Percentiles rank a stretch among this genome's conserved stretches.
Conservation (phyloP, 2,888 invertebrate species). For the Drosophila monieri region DNA sequence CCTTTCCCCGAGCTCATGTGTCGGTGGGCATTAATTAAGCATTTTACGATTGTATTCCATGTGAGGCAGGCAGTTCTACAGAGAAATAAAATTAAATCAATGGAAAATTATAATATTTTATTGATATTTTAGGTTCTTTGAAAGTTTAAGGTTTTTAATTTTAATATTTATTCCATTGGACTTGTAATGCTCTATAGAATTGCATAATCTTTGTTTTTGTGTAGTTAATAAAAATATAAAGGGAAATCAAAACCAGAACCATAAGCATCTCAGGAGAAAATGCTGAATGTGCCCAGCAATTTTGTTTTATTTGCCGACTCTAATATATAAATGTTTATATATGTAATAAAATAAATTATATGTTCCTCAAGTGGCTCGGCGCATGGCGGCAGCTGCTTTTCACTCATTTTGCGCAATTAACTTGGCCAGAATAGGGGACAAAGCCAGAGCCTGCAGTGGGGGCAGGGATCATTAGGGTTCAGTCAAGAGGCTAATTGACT, state of each 20-base stretch:
- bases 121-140: neutral
- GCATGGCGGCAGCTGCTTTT: conserved; percentile 50
- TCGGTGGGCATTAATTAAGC: conserved; percentile 69
- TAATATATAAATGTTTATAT: conserved; percentile 55
- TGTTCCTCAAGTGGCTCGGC: conserved; percentile 45
- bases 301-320: conserved; percentile 66
- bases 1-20: conserved; percentile 18
- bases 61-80: conserved; percentile 13
- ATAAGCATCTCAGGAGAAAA: conserved; percentile 6
- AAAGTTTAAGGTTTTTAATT: neutral
- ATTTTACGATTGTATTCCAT: conserved; percentile 60
- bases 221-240: neutral
- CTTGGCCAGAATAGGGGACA: conserved; percentile 32
- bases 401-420: conserved; percentile 69
- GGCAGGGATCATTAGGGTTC: conserved; percentile 48
- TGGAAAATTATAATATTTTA: neutral
- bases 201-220: neutral
- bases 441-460: neutral
- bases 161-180: neutral
- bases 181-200: too few relatives aligned
- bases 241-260: conserved; percentile 11
- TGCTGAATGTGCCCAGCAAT: conserved; percentile 22
- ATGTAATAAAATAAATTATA: conserved; percentile 48
- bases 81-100: conserved; percentile 18
- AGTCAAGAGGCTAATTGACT: conserved; percentile 68